phyloP scores from a whole-genome alignment of 92 coral and sea anemone genomes.

The Porites rus region DNA sequence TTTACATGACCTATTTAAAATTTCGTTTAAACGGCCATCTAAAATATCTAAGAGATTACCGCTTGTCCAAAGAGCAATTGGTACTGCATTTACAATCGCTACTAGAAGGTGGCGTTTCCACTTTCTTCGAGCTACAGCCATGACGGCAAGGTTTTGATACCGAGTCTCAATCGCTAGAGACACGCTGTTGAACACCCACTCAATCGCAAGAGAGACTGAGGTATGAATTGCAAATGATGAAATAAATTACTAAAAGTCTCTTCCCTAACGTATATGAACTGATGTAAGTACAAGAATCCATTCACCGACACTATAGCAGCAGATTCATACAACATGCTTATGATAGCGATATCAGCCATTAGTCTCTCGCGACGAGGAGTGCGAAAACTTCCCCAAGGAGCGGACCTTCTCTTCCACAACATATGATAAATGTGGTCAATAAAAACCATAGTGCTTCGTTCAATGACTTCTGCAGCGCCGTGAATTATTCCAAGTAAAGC shows the following conservation, averaged over 20 bases:
- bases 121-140: not conserved
- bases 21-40: not conserved
- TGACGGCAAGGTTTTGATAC: not conserved
- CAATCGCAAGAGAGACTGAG: not conserved
- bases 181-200: not conserved
- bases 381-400: constrained; percentile 54
- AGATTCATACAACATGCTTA: constrained; percentile 35
- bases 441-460: constrained; percentile 34
- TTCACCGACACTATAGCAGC: constrained; percentile 16
- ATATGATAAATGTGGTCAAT: constrained; percentile 17
- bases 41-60: not conserved
- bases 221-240: not conserved
- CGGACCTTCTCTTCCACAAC: not conserved
- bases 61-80: not conserved
- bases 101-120: not conserved
- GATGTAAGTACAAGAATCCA: not conserved
- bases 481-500: constrained; percentile 27
- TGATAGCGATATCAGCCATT: constrained; percentile 45
- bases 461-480: constrained; percentile 29
- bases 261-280: not conserved
- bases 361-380: constrained; percentile 54
- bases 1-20: not conserved
- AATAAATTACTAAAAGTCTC: not conserved
- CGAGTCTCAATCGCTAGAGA: constrained; percentile 14
- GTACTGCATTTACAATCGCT: not conserved